Evolutionary conservation across 2,797 vertebrate genomes (phyloP).

Genomic region (Gephyroberyx darwinii): DNA sequence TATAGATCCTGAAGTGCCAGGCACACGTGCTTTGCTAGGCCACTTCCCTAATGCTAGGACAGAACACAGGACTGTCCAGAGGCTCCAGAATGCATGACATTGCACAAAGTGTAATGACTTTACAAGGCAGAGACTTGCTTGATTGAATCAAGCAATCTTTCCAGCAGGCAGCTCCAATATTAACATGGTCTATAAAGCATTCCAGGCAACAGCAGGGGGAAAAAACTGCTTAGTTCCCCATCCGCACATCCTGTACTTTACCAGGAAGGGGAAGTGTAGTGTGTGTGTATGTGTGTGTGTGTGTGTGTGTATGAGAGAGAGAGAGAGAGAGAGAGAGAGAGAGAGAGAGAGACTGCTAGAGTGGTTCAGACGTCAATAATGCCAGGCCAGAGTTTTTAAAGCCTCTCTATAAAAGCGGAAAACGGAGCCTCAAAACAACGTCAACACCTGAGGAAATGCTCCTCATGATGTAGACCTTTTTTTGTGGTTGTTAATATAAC

Average conservation of each 20-base stretch:
- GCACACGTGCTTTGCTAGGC: constrained; percentile 57
- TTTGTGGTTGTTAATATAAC: background rate
- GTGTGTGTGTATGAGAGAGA: constrained; percentile 15
- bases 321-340: background rate
- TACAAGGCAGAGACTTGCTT: constrained; percentile 70
- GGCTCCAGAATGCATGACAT: constrained; percentile 74
- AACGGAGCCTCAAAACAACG: constrained; percentile 52
- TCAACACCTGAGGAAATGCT: constrained; percentile 39
- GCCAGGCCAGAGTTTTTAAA: constrained; percentile 63
- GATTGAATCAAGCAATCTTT: constrained; percentile 76
- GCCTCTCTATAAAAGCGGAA: constrained; percentile 64
- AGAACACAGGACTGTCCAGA: constrained; percentile 51
- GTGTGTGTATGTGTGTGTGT: constrained; percentile 42
- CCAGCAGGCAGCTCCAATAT: constrained; percentile 70
- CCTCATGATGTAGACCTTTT: constrained; percentile 5
- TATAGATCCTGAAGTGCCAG: constrained; percentile 66
- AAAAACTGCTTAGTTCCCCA: constrained; percentile 75
- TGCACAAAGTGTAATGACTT: constrained; percentile 81
- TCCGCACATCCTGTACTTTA: constrained; percentile 76
- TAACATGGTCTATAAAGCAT: constrained; percentile 78
- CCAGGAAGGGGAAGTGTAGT: constrained; percentile 71
- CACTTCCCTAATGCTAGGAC: constrained; percentile 48
- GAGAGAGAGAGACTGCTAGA: constrained; percentile 67
- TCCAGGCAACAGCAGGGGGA: constrained; percentile 68
- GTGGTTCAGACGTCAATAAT: constrained; percentile 79